Base-by-base conservation (phyloP, 1,140 invertebrate genomes). In the Lysiphlebus fabarum region DNA sequence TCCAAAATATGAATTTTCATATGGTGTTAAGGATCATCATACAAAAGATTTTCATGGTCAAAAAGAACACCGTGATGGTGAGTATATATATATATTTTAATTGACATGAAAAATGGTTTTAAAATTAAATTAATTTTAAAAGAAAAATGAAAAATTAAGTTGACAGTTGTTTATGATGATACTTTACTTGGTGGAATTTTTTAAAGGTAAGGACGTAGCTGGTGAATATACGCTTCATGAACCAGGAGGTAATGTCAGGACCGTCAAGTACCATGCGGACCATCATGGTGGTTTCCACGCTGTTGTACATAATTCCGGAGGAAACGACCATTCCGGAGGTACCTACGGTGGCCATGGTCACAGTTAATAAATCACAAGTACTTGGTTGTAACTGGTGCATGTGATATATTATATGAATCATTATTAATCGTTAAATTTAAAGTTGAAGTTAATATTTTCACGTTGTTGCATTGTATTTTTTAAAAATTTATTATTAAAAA, bases 201-300 rank as follows among this genome's bases (percentile, higher is more conserved):
- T 12, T 7, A 26, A 1, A 55, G 58, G 58, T 12, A 61, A 58
- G 43, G 59, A 55, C 40, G 58, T 59, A 12, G 58, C 78, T 80
- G 88, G 87, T 67, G 84, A 88, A 70, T 90, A 89, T 75, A 87
- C 85, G 12, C 73, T 89, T 65, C 85, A 86, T 62, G 87, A 89
- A 68, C 86, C 87, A 50, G 87, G 89, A 77, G 87, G 88, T 56
- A 85, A 86, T 56, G 83, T 88, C 59, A 82, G 87, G 60, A 87
- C 85, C 2, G 87, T 88, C 42, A 82, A 87, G 74, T 89, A 89
- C 73, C 81, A 84, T 43, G 86, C 86, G 34, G 86, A 88, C 67
- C 86, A 85, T 84, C 83, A 87, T 69, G 87, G 83, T 63, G 87
- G 87, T 67, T 89, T 88, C 77, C 85, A 87, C 74, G 87, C 86